Conservation (phyloP, 2,888 invertebrate genomes). For the Phengaris alcon region DNA sequence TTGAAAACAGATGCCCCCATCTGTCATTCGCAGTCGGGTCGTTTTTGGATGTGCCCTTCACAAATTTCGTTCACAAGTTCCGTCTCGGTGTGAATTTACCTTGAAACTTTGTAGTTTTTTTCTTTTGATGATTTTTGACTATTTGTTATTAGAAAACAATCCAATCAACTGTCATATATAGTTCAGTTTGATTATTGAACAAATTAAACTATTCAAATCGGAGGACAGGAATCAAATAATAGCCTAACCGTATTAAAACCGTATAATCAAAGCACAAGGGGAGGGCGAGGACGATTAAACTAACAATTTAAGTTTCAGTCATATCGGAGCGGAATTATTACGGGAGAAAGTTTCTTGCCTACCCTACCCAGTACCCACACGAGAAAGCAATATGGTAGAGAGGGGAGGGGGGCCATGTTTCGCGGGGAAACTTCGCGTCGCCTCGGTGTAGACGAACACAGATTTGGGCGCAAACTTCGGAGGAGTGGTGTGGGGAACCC, state of each 20-base stretch:
- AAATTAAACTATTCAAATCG: slow-evolving; percentile 38
- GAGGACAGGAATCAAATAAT: slow-evolving; percentile 28
- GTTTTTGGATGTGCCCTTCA: too few relatives aligned
- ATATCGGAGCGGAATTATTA: slow-evolving; percentile 73
- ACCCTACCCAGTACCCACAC: slow-evolving; percentile 34
- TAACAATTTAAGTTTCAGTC: slow-evolving; percentile 77
- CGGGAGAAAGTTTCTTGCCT: slow-evolving; percentile 58
- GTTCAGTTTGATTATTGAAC: neutral
- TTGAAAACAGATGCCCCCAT: too few relatives aligned
- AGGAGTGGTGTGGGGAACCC: slow-evolving; percentile 38
- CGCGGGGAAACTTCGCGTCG: slow-evolving; percentile 58
- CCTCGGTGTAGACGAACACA: slow-evolving; percentile 46
- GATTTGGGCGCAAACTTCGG: too few relatives aligned
- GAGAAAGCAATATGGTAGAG: slow-evolving; percentile 65
- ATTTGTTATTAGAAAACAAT: neutral
- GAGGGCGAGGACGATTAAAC: slow-evolving; percentile 67
- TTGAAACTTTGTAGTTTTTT: too few relatives aligned
- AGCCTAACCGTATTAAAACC: slow-evolving; percentile 36
- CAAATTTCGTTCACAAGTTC: too few relatives aligned
- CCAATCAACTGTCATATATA: neutral
- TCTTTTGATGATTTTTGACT: too few relatives aligned
- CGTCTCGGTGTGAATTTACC: too few relatives aligned
- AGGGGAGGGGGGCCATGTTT: slow-evolving; percentile 48
- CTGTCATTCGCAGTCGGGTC: too few relatives aligned
- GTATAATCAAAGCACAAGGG: slow-evolving; percentile 70